Evolutionary conservation across 2,888 invertebrate species (phyloP).

Genomic region (Ophioninae sp.): DNA sequence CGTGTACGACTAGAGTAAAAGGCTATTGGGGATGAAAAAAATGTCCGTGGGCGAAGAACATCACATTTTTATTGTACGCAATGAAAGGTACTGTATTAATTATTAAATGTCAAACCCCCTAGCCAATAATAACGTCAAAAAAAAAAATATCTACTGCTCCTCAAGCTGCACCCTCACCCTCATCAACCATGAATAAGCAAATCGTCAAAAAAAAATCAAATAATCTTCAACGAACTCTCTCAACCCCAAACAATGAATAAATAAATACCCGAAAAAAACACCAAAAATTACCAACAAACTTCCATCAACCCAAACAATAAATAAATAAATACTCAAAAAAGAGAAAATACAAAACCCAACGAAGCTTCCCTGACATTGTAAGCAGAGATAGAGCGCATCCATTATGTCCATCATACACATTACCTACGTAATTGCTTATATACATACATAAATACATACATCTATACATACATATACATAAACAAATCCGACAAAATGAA

Average conservation of each 20-base stretch:
- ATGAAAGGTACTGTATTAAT: no score
- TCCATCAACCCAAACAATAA: background rate
- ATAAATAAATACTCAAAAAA: background rate
- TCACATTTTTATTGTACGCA: no score
- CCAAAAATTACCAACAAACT: no score
- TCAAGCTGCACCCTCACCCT: background rate
- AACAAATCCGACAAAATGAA: background rate
- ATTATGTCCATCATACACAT: background rate
- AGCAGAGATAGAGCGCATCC: background rate
- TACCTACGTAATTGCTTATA: background rate
- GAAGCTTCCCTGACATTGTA: background rate
- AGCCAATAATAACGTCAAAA: background rate
- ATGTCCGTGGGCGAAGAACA: no score
- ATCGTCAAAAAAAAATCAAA: background rate
- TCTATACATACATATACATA: no score
- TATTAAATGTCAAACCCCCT: background rate
- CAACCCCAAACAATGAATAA: background rate
- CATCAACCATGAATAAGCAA: background rate
- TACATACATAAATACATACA: background rate
- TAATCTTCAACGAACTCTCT: background rate
- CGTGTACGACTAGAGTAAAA: no score
- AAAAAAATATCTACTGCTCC: background rate
- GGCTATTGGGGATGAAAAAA: no score
- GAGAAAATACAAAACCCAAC: background rate
- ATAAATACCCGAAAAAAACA: background rate